Percentiles rank a stretch among this genome's conserved stretches.
Evolutionary conservation across 2,888 invertebrate species (phyloP).

Genomic region (Lamellibrachia columna): DNA sequence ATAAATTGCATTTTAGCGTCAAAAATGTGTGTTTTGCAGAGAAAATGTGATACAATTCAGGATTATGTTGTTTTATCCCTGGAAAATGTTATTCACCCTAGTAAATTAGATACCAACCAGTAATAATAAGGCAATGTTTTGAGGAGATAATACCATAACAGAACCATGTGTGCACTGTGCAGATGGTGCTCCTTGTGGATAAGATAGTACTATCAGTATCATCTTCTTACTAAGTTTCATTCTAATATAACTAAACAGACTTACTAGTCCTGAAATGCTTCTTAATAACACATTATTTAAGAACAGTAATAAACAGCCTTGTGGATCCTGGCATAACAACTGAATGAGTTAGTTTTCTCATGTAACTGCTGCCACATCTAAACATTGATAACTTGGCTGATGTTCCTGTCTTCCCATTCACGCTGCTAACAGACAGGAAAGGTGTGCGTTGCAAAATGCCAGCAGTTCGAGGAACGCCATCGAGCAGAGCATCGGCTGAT

Average conservation of each 20-base stretch:
- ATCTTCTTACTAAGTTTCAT: not conserved
- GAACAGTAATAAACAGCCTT: not conserved
- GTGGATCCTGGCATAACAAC: not conserved
- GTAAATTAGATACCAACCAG: not conserved
- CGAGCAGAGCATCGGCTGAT: not conserved
- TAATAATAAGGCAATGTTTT: not conserved
- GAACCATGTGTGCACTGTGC: not conserved
- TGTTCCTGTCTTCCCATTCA: not conserved
- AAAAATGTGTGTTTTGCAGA: not conserved
- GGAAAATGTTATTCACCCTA: not conserved
- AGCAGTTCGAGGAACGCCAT: not conserved
- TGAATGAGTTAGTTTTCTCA: not conserved
- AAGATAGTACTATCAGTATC: not conserved
- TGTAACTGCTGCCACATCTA: not conserved
- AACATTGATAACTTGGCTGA: not conserved
- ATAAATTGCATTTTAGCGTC: not conserved
- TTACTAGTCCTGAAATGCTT: not conserved
- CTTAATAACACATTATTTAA: not conserved
- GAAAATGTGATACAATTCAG: not conserved
- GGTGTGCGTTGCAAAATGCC: conserved; percentile 3
- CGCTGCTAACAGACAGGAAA: conserved; percentile 12
- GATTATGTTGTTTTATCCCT: not conserved
- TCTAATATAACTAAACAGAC: not conserved
- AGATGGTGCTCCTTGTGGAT: too few relatives aligned
- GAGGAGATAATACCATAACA: not conserved